Conservation (phyloP, 2,888 invertebrate genomes). For the Maniola hyperantus region DNA sequence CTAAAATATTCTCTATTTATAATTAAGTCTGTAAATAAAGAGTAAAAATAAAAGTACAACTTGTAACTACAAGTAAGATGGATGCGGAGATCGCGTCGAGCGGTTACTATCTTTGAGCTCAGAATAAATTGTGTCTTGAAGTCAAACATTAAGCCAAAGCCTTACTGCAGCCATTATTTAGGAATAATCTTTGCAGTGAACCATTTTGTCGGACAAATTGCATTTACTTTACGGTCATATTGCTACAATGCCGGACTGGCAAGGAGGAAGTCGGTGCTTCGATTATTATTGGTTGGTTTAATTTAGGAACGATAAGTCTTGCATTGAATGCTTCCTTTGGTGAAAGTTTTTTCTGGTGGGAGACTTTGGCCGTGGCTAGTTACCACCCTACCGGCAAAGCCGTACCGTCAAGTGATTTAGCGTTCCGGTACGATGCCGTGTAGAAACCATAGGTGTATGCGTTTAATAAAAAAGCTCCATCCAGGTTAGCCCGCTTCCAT, state of each 20-base stretch:
- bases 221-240: constrained; percentile 15
- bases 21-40: constrained; percentile 4
- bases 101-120: constrained; percentile 21
- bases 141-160: constrained; percentile 27
- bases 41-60: constrained; percentile 5
- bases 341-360: too few relatives aligned
- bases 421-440: too few relatives aligned
- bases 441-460: too few relatives aligned
- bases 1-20: not conserved
- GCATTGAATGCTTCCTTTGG: not conserved
- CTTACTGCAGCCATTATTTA: constrained; percentile 29
- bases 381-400: too few relatives aligned
- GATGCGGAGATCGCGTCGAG: constrained; percentile 18
- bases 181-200: constrained; percentile 28
- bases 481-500: too few relatives aligned
- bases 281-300: constrained; percentile 5
- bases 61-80: constrained; percentile 16
- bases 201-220: constrained; percentile 22
- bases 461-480: too few relatives aligned
- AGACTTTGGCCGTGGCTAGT: too few relatives aligned
- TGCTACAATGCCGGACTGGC: not conserved
- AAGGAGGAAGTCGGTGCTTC: not conserved
- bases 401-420: too few relatives aligned
- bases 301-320: not conserved
- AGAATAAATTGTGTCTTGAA: constrained; percentile 25